Evolutionary conservation across 1,140 invertebrate genomes (phyloP).

Genomic region (Brachionus manjavacas): DNA sequence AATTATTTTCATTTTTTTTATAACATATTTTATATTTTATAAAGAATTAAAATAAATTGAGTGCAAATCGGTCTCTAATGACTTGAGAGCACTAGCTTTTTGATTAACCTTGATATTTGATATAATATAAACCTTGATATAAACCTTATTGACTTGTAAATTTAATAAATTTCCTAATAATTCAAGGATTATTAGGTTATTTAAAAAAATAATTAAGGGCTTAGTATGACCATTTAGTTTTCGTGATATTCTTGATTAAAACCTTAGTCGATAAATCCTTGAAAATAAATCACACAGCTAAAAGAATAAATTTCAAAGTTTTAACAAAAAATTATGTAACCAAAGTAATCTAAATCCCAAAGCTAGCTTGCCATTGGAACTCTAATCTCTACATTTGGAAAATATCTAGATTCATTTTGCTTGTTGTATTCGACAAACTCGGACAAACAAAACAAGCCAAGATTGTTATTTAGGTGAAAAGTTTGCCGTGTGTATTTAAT

Average conservation of each 20-base stretch:
- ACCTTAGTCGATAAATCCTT: not conserved
- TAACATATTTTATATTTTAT: too few species aligned
- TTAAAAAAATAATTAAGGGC: not conserved
- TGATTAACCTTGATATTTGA: not conserved
- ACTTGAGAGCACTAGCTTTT: too few species aligned
- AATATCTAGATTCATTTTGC: not conserved
- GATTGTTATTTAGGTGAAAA: conserved; percentile 3
- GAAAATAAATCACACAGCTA: not conserved
- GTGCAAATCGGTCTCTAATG: too few species aligned
- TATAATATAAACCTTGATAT: too few species aligned
- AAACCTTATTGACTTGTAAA: not conserved
- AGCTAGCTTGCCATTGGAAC: not conserved
- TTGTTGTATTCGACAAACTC: not conserved
- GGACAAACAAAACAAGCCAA: not conserved
- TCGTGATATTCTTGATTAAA: not conserved
- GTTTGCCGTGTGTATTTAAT: not conserved
- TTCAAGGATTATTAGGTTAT: not conserved
- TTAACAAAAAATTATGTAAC: not conserved
- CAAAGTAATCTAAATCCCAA: not conserved
- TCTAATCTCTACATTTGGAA: not conserved
- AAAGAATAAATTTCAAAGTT: not conserved
- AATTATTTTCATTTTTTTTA: too few species aligned
- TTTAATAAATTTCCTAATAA: not conserved
- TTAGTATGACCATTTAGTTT: not conserved
- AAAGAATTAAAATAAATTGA: too few species aligned